These are phyloP conservation scores for Eptesicus fuscus DNA, from an alignment of 2,113 vertebrate species.

Conservation along the genomic window DNA sequence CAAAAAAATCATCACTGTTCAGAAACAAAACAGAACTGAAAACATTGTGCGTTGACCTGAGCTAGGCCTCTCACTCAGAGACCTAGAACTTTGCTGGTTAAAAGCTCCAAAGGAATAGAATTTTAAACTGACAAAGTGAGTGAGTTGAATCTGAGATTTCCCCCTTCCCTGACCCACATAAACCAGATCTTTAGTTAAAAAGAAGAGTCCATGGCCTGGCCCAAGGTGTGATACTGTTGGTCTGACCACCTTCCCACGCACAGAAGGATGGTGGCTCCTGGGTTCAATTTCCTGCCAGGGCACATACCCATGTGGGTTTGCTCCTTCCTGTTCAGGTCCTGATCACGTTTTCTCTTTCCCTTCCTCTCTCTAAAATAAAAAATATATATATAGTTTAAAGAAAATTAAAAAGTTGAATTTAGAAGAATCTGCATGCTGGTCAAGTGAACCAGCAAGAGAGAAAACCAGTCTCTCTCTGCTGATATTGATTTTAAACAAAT, in stretches of 20 bases:
- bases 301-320: no score
- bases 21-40: neutral
- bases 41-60: neutral
- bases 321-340: no score
- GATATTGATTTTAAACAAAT: neutral
- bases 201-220: neutral
- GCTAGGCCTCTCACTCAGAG: neutral
- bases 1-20: neutral
- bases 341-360: no score
- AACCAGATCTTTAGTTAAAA: neutral
- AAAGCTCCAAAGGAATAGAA: neutral
- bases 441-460: neutral
- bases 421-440: neutral
- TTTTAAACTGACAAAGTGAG: neutral
- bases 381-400: no score
- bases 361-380: no score
- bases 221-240: no score
- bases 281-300: no score
- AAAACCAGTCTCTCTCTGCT: neutral
- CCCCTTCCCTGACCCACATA: neutral
- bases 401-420: neutral
- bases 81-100: neutral
- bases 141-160: neutral
- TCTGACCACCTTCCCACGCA: no score
- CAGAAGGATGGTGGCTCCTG: no score